Base-by-base conservation (phyloP, 2,888 invertebrate species). In the Barypeithes pellucidus region DNA sequence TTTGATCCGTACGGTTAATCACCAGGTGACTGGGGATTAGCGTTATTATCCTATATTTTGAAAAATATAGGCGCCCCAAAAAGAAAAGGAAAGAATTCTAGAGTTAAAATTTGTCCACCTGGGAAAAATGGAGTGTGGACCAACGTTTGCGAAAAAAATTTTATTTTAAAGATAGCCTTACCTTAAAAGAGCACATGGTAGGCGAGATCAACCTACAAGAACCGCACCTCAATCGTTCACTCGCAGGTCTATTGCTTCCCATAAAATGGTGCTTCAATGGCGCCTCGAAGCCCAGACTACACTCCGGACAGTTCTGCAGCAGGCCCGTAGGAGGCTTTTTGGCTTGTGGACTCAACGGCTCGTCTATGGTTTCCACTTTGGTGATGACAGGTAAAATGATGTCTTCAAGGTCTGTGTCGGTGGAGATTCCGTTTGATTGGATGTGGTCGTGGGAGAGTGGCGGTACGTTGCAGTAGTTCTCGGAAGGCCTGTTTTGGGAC, bases 131-230 rank as follows among this genome's bases (percentile, higher is more conserved):
- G 9, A 5, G 29, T 1, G 9, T 29, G 7, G 3, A 29, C 8
- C 29, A 29, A 29, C 16, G 2, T 16, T 57, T n/a, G 3, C 3
- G n/a, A 1, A 45, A 45, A 45, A 45, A 3, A 18, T 20, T 33
- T 33, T 29, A 54, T 8, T 59, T 14, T 3, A 14, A 29, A 18
- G 3, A 24, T 14, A 20, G 18, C 39, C 45, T 67, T 63, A 75
- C 75, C 36, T 59, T 63, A 47, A 63, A 71, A 14, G 75, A 63
- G 82, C 90, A 90, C 29, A 79, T 77, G 18, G 87, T 88, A 4
- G 89, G 87, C 47, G 82, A 81, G n/a, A 85, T 80, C 43, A 82
- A 82, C 60, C 81, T 82, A 67, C 86, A 86, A 41, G 79, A 72
- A 1, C 63, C 39, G 75, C 86, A 86, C 65, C 76, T 80, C 36